Base-by-base conservation (phyloP, 2,797 vertebrate genomes). In the Enteromius treurensis region DNA sequence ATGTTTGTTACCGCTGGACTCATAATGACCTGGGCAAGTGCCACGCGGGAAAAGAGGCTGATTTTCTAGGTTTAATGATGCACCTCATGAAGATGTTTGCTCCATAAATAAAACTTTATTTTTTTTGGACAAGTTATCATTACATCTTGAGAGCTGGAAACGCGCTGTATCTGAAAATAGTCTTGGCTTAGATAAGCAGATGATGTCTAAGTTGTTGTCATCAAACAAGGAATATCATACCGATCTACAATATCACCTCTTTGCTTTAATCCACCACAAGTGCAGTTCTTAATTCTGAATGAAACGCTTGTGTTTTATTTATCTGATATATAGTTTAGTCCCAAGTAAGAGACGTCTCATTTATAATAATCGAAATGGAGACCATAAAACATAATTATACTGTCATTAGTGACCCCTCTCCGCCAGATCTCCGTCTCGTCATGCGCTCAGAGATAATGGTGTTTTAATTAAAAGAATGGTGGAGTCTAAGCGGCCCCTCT, bases 1-100 rank as follows among this genome's bases (percentile, higher is more conserved):
- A 95, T 95, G 94, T 95, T 95, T 94, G 94, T 94, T 94, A 93
- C 93, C 91, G 85, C 91, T 93, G 91, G 90, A 91, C 92, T 93
- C 93, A 92, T 94, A 93, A 93, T 91, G 92, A 92, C 91, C 90
- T 88, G 89, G 89, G 88, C 91, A 89, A 92, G 89, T 88, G 90
- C 80, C 82, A 83, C 15, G 71, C 76, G 62, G 67, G n/a, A 74
- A 79, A 85, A 29, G n/a, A 84, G 51, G 42, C 26, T 14, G 49
- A 19, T 69, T 79, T 55, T 77, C 55, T 19, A 71, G 23, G 47
- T 79, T 86, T 71, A 78, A 84, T 84, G 32, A 77, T 45, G 70
- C 65, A 67, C 67, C 26, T 76, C 58, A 19, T 37, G 26, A 76
- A 79, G 49, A 65, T 40, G 32, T 70, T 83, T 65, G 17, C n/a